Conservation (phyloP, 2,888 invertebrate genomes). For the Opisthograptis luteolata region DNA sequence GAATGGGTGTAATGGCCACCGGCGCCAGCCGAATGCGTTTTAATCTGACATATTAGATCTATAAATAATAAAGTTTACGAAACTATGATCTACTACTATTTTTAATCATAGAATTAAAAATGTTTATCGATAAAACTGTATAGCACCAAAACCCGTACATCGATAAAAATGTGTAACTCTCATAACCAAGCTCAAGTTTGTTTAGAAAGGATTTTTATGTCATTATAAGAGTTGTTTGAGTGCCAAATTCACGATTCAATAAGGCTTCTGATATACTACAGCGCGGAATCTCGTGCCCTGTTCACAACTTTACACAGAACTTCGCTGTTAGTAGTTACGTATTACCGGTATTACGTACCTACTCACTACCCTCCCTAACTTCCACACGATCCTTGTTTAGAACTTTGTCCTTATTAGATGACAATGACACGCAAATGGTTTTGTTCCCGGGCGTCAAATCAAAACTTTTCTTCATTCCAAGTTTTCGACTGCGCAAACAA, state of each 20-base stretch:
- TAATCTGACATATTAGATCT: slow-evolving; percentile 15
- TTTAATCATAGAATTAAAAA: neutral
- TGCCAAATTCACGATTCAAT: slow-evolving; percentile 11
- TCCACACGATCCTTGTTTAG: slow-evolving; percentile 25
- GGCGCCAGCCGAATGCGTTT: slow-evolving; percentile 25
- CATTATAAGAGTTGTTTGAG: slow-evolving; percentile 6
- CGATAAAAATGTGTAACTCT: neutral
- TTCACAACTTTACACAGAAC: slow-evolving; percentile 21
- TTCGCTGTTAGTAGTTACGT: slow-evolving; percentile 23
- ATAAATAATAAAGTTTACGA: slow-evolving; percentile 1
- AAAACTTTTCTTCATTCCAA: slow-evolving; percentile 25
- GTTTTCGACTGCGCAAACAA: slow-evolving; percentile 12
- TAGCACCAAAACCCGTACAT: neutral
- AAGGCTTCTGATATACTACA: slow-evolving; percentile 10
- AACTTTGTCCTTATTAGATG: slow-evolving; percentile 31
- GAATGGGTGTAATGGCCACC: slow-evolving; percentile 36
- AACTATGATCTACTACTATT: neutral
- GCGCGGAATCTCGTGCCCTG: slow-evolving; percentile 14
- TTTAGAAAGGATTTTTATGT: slow-evolving; percentile 5
- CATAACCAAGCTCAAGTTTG: neutral
- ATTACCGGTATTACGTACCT: slow-evolving; percentile 15
- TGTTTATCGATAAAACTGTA: neutral
- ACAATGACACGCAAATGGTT: slow-evolving; percentile 28
- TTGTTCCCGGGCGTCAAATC: slow-evolving; percentile 13
- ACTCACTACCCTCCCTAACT: slow-evolving; percentile 15